Evolutionary conservation across 1,140 invertebrate species (phyloP), one percentile per base, ranked within the genome.

Genomic region (Drosophila virilis): DNA sequence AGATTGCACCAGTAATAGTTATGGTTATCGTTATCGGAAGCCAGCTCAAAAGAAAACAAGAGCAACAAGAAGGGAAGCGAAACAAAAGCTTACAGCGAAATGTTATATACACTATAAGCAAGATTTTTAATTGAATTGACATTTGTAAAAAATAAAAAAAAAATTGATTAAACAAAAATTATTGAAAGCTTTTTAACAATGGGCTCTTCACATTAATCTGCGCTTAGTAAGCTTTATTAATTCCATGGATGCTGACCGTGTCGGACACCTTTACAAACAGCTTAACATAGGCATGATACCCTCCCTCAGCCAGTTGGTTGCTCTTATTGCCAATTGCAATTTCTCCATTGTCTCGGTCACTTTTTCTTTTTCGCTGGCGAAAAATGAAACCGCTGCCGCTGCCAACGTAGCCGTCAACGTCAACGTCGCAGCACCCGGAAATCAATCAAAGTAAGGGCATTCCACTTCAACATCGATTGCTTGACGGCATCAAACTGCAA

Each of bases 361-460:
- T 79, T 79, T 77, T 77, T 74, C 77, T 74, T 69, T 77, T 68
- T 68, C 48, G 59, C 48, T 69, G 48, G 74, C 64, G 74, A 79
- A 79, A 77, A 79, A 77, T 67, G 74, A 79, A 77, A 76, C 65
- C 67, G 61, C 42, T 28, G 37, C 22, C 52, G 62, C 32, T 28
- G 50, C 35, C 37, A 28, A 35, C 60, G 38, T 46, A 28, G 65
- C 40, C 13, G 46, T 32, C 68, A 38, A 55, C 46, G 69, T 46
- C 45, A 45, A 15, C 50, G 54, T 45, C 52, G 40, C 54, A 48
- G 55, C 70, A 84, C 72, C 78, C 78, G 81, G 81, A 84, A 84
- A 84, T 84, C 73, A 81, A 81, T 81, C 77, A 84, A 73, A 79
- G 76, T 81, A 77, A 79, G 76, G 79, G 76, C 72, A 84, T 84